phyloP scores from a whole-genome alignment of 2,797 vertebrate genomes.

The Sylvia borin region DNA sequence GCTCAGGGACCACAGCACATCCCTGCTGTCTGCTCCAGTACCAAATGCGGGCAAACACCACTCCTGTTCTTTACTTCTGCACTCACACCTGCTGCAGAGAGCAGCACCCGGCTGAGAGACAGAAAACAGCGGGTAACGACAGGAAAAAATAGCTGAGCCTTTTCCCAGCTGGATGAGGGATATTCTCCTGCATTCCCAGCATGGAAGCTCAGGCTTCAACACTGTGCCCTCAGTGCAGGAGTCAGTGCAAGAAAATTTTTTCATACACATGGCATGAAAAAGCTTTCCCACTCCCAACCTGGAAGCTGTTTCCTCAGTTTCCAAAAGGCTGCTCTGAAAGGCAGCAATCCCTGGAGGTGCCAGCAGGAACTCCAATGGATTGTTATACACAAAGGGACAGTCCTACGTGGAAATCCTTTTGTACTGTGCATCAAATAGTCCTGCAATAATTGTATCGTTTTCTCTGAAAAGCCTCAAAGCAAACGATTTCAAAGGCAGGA shows the following conservation, averaged over 20 bases:
- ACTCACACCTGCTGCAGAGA: not conserved
- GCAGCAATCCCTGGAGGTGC: not conserved
- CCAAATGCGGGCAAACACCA: not conserved
- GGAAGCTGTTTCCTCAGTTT: not conserved
- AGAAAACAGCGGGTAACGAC: not conserved
- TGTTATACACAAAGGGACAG: not conserved
- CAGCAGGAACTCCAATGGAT: not conserved
- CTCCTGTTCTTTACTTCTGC: not conserved
- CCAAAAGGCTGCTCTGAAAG: not conserved
- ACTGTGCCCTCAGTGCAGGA: not conserved
- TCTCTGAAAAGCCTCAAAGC: constrained; percentile 67
- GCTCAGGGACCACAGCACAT: not conserved
- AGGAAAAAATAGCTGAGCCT: not conserved
- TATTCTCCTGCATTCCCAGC: not conserved
- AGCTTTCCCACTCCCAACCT: not conserved
- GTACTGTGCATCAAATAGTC: constrained; percentile 56
- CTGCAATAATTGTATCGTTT: constrained; percentile 57
- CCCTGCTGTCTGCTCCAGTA: not conserved
- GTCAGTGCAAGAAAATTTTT: not conserved
- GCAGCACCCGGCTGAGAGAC: not conserved
- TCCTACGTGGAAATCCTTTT: constrained; percentile 50
- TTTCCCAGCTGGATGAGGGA: not conserved
- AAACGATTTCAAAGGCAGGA: constrained; percentile 80
- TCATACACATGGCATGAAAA: not conserved
- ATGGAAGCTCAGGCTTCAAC: not conserved